Conservation (phyloP, 2,888 invertebrate species). For the Apoda limacodes region DNA sequence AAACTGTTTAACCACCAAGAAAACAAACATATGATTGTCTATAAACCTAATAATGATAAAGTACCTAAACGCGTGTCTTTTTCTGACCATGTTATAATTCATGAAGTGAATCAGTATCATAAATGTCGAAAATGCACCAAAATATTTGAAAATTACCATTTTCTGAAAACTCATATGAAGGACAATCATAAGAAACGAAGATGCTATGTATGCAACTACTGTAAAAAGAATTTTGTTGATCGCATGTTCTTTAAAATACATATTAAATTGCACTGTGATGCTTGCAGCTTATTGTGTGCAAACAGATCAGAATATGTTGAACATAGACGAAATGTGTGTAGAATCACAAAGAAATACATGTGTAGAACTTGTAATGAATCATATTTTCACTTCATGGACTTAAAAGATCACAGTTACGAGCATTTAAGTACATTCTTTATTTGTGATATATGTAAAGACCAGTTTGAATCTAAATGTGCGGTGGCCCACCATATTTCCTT, state of each 20-base stretch:
- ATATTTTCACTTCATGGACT: constrained; percentile 42
- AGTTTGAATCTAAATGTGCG: constrained; percentile 38
- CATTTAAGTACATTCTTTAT: constrained; percentile 32
- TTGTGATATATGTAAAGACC: constrained; percentile 52
- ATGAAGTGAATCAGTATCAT: constrained; percentile 47
- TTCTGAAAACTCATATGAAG: constrained; percentile 40
- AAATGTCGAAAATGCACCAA: constrained; percentile 50
- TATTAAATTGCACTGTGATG: constrained; percentile 49
- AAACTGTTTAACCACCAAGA: constrained; percentile 41
- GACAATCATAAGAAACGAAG: constrained; percentile 46
- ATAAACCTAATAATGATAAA: constrained; percentile 26
- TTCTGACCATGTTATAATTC: constrained; percentile 48
- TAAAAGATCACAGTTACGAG: constrained; percentile 51
- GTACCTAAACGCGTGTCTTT: constrained; percentile 48
- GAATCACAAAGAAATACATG: constrained; percentile 31
- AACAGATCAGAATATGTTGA: constrained; percentile 31
- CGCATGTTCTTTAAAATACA: constrained; percentile 54
- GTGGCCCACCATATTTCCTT: constrained; percentile 43
- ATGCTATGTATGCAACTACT: constrained; percentile 55
- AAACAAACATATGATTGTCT: constrained; percentile 46
- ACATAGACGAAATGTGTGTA: constrained; percentile 37
- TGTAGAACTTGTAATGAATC: constrained; percentile 37
- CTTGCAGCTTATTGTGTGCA: constrained; percentile 32
- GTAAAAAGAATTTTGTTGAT: constrained; percentile 44
- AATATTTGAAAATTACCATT: constrained; percentile 39